These are phyloP conservation scores for Telmatochromis brachygnathus DNA, from an alignment of 2,113 vertebrate genomes.

Conservation along the genomic window DNA sequence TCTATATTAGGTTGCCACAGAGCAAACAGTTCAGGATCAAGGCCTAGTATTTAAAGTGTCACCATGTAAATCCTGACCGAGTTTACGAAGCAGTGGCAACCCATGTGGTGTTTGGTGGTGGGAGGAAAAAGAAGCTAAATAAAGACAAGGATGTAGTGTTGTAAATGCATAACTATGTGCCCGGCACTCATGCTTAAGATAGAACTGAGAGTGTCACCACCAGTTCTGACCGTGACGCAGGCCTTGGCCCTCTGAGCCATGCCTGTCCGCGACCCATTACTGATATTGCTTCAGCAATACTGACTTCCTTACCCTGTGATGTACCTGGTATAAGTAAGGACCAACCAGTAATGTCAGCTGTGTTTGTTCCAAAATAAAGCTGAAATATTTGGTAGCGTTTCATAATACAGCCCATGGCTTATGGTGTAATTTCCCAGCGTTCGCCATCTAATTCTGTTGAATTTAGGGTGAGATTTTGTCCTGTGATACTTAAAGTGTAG, in stretches of 20 bases:
- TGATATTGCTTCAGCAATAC: not conserved
- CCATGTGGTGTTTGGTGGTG: not conserved
- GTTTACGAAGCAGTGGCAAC: not conserved
- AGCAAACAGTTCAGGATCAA: slow-evolving; percentile 2
- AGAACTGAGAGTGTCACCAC: slow-evolving; percentile 5
- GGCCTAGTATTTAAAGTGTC: slow-evolving; percentile 14
- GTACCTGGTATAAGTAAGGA: not conserved
- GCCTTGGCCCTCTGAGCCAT: not conserved
- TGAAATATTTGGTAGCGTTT: not conserved
- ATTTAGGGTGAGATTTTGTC: not conserved
- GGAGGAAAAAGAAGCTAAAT: slow-evolving; percentile 34
- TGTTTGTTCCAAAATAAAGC: not conserved
- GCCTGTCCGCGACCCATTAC: not conserved
- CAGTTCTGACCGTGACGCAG: slow-evolving; percentile 25
- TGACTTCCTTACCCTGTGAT: slow-evolving; percentile 2
- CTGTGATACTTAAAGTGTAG: not conserved
- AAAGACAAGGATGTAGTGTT: slow-evolving; percentile 41
- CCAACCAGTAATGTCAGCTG: not conserved
- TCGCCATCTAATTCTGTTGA: not conserved
- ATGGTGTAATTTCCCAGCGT: not conserved
- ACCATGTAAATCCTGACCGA: not conserved
- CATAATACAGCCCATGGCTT: not conserved
- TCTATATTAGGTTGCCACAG: not conserved
- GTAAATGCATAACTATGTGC: slow-evolving; percentile 54
- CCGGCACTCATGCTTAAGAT: slow-evolving; percentile 37